A percentile compares a stretch with the other conserved stretches of the same genome.
Conservation (phyloP, 2,888 invertebrate species). For the Bibio marci region DNA sequence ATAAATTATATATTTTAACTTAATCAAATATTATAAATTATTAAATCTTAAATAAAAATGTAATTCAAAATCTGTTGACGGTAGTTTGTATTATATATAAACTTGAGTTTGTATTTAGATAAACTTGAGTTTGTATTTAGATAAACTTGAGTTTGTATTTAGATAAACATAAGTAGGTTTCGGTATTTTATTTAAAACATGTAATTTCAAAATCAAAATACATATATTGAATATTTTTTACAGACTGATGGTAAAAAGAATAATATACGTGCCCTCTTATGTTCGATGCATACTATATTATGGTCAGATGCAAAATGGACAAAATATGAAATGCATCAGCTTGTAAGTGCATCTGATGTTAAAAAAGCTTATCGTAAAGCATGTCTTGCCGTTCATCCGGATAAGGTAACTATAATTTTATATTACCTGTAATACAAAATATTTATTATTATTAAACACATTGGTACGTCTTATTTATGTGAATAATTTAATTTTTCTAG, state of each 20-base stretch:
- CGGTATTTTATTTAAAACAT: neutral
- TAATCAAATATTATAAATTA: too few relatives aligned
- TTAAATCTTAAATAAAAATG: too few relatives aligned
- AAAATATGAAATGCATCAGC: slow-evolving; percentile 85
- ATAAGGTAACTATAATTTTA: slow-evolving; percentile 53
- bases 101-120: too few relatives aligned
- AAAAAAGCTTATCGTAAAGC: slow-evolving; percentile 92
- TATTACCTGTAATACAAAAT: slow-evolving; percentile 10
- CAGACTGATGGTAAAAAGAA: slow-evolving; percentile 91
- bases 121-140: too few relatives aligned
- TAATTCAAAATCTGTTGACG: too few relatives aligned
- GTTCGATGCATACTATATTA: slow-evolving; percentile 82
- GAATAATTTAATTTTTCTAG: slow-evolving; percentile 31
- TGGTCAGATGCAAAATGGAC: slow-evolving; percentile 92
- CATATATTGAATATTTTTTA: slow-evolving; percentile 7
- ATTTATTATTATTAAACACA: neutral
- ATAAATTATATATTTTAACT: too few relatives aligned
- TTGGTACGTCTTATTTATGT: neutral
- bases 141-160: too few relatives aligned
- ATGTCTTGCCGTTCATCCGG: slow-evolving; percentile 94
- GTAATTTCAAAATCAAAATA: neutral
- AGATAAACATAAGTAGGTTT: neutral
- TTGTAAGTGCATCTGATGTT: slow-evolving; percentile 82
- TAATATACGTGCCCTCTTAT: slow-evolving; percentile 87
- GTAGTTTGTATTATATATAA: too few relatives aligned